phyloP scores from a whole-genome alignment of 2,797 vertebrate genomes.

The Pygocentrus nattereri region DNA sequence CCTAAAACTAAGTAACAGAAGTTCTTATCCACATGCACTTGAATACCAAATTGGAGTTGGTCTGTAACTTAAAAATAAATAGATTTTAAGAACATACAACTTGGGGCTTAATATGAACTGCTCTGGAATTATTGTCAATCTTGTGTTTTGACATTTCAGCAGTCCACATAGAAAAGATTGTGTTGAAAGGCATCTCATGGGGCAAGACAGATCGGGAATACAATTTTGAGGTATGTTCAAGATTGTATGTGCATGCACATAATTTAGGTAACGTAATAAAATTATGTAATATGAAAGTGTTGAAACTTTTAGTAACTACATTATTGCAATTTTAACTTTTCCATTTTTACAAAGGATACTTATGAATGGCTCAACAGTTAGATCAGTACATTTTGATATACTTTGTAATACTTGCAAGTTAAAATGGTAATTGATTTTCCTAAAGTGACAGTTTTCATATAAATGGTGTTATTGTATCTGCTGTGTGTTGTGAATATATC shows the following conservation, averaged over 20 bases:
- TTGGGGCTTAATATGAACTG: background rate
- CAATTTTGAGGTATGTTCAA: conserved; percentile 73
- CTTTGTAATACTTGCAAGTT: too few species aligned
- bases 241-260: background rate
- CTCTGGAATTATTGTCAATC: background rate
- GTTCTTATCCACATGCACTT: background rate
- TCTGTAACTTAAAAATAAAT: background rate
- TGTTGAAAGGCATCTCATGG: conserved; percentile 69
- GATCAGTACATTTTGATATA: too few species aligned
- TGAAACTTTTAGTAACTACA: background rate
- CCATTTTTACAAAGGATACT: too few species aligned
- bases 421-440: too few species aligned
- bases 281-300: background rate
- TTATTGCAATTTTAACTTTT: background rate
- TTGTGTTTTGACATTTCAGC: conserved; percentile 63
- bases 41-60: background rate
- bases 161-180: conserved; percentile 76
- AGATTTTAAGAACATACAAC: background rate
- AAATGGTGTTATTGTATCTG: too few species aligned
- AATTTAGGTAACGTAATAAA: background rate
- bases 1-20: background rate
- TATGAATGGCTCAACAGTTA: too few species aligned
- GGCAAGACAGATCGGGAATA: conserved; percentile 75
- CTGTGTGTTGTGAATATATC: too few species aligned
- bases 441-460: too few species aligned